Evolutionary conservation across 2,113 vertebrate genomes (phyloP).

Genomic region (Lasiurus cinereus): DNA sequence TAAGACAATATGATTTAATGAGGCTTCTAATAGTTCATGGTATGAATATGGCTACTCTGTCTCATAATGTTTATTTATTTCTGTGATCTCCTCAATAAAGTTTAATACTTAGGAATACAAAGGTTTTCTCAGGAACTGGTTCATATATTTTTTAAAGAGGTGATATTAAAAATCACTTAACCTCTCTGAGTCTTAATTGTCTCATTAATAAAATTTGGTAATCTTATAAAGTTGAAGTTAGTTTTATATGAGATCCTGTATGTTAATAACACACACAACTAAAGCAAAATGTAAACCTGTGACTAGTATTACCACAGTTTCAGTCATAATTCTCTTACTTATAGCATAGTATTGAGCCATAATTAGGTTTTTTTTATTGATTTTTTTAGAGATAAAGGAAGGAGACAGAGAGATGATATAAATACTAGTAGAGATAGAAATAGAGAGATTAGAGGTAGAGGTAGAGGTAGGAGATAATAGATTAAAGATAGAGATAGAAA

Average conservation of each 20-base stretch:
- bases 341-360: neutral
- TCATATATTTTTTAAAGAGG: constrained; percentile 14
- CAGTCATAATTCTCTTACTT: constrained; percentile 22
- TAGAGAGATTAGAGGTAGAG: too few species aligned
- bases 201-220: neutral
- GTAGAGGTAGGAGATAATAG: too few species aligned
- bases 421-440: neutral
- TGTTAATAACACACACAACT: neutral
- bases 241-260: neutral
- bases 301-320: neutral
- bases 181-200: neutral
- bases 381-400: neutral
- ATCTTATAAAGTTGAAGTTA: neutral
- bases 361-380: neutral
- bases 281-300: constrained; percentile 48
- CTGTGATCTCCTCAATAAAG: neutral
- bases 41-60: neutral
- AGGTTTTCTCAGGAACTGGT: neutral
- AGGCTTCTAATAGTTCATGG: neutral
- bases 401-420: neutral
- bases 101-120: neutral
- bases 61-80: neutral
- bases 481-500: too few species aligned
- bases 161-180: neutral
- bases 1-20: neutral